Percentiles rank a stretch among this genome's conserved stretches.
Conservation (phyloP, 2,113 vertebrate genomes). For the Hoplias malabaricus region DNA sequence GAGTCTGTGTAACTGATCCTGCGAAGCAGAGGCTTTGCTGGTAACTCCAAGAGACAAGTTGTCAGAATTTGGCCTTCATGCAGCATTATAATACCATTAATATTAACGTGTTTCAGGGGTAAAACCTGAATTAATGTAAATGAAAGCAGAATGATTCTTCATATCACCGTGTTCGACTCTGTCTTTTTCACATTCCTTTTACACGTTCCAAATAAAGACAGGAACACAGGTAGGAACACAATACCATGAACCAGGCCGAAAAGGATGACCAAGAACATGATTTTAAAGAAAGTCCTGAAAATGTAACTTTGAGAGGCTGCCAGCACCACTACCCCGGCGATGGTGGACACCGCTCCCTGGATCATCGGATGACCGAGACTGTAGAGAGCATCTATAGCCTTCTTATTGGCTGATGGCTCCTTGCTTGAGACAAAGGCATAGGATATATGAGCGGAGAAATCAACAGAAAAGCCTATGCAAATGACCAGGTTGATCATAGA, state of each 20-base stretch:
- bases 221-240: conserved; percentile 71
- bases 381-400: conserved; percentile 62
- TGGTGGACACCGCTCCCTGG: conserved; percentile 69
- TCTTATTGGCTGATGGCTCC: conserved; percentile 57
- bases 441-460: conserved; percentile 69
- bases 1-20: background rate
- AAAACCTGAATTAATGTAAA: background rate
- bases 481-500: conserved; percentile 71
- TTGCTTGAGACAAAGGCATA: conserved; percentile 69
- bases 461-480: conserved; percentile 73
- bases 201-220: conserved; percentile 62
- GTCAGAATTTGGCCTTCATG: no score
- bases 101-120: background rate
- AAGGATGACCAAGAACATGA: conserved; percentile 69
- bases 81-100: no score
- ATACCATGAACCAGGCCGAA: conserved; percentile 68
- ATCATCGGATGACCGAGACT: conserved; percentile 64
- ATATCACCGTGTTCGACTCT: background rate
- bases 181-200: background rate
- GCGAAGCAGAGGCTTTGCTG: no score
- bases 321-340: conserved; percentile 74
- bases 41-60: no score
- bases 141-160: background rate
- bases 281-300: conserved; percentile 73
- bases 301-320: conserved; percentile 64